Evolutionary conservation across 2,797 vertebrate genomes (phyloP), one percentile per base, ranked within the genome.

Genomic region (Erethizon dorsatum): DNA sequence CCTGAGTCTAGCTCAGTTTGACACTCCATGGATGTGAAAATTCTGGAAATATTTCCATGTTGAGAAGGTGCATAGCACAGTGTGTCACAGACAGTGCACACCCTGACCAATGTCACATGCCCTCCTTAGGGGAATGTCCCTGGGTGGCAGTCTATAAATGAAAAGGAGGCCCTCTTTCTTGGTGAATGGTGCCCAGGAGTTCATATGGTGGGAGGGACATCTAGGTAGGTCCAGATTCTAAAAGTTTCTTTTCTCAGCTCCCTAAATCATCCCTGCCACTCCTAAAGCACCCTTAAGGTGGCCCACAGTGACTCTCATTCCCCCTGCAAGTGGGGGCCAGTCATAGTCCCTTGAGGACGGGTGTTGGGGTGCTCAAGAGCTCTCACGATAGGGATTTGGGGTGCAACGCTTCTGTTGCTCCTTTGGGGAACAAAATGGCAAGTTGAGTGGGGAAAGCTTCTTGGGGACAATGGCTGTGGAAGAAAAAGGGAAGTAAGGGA

Each of bases 31-130:
- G n/a, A 65, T 61, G 4, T 75, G 56, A 22, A 65, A 86, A 54
- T 11, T 63, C 18, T 47, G 15, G 37, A 5, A 33, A 1, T 0
- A 1, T 65, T 65, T 63, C 84, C 6, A 12, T 10, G 17, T 26
- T 0, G 2, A 69, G 26, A 7, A 9, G 11, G 5, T 45, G 12
- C 18, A n/a, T 31, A 9, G 54, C 56, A 6, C 0, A 3, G 28
- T 33, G 65, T 6, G 2, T 71, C 82, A 1, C 12, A 26, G 33
- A 79, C 57, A 3, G 2, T 0, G 0, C 1, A 1, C 0, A 4
- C 28, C 71, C 59, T 10, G 20, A 24, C 26, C 4, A 31, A 37
- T 61, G 54, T n/a, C 28, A 50, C 31, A 22, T 0, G 6, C 24
- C 3, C 22, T 47, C 15, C 10, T 47, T 13, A 65, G 13, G 45